Evolutionary conservation across 2,113 vertebrate genomes (phyloP), one percentile per base, ranked within the genome.

Genomic region (Odobenus rosmarus): DNA sequence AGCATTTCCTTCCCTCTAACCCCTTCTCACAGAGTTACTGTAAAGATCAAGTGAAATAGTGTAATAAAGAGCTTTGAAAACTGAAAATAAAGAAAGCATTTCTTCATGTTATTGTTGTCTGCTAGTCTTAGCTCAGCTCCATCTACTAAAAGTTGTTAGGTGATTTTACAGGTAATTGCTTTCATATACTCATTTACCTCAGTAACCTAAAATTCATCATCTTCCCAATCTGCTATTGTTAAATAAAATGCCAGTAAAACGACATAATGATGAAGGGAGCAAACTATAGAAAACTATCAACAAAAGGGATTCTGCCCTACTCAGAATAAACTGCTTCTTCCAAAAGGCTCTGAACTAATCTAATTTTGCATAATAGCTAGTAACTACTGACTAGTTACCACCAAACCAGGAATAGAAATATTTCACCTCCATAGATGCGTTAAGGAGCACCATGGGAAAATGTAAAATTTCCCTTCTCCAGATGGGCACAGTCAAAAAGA

Each of bases 311-410:
- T 77, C 90, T 81, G 33, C 28, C 80, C 49, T 90, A 62, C 19
- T 97, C 84, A 76, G 72, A 88, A 72, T 62, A 95, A 88, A 90
- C 36, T 39, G 69, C 61, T 89, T 74, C 83, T 96, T 92, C 80
- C 71, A 77, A 97, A 94, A 81, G 12, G 53, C 31, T 96, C 89
- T 72, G 49, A 93, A 62, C 84, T 69, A 81, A 72, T 49, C 55
- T 69, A 36, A 88, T 62, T 91, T 62, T 74, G 79, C 39, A 46
- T 79, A 49, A 88, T 3, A 85, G 7, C 49, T 61, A 90, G 69
- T 91, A 89, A 95, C 62, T 76, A 77, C 62, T 80, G 39, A 76
- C 64, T 39, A 90, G 79, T 93, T 57, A 74, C 36, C n/a, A 92
- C 46, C 61, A 82, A 88, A 87, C 18, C 13, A 76, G 55, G n/a